Evolutionary conservation across 2,888 invertebrate genomes (phyloP), one percentile per base, ranked within the genome.

Genomic region (Leistus spinibarbis): DNA sequence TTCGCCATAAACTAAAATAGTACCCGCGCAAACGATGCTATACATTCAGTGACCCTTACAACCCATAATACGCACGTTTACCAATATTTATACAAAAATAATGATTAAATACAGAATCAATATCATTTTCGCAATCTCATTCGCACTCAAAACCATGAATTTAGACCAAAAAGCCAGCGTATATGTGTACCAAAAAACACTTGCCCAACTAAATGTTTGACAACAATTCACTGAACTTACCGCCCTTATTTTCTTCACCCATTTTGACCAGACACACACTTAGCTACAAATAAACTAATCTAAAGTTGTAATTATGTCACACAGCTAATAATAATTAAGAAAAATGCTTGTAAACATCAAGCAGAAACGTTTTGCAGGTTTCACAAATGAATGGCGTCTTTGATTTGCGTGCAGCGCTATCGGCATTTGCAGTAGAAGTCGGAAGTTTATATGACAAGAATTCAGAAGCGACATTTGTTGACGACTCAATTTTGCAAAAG

Each of bases 331-430:
- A 60, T 20, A 60, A 60, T 60, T 22, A 60, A 60, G 22, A 10
- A 60, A 20, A 20, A 60, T 60, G 19, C 19, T 60, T 60, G 40
- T 40, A 40, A 2, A 40, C 40, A 40, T 40, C 22, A 60, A 60
- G 16, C 17, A 60, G 17, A 60, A 10, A 60, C 19, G 60, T 22
- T 22, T 20, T 20, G 22, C n/a, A 57, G 19, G 22, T 60, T 60
- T 60, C 60, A 19, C 19, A 54, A 72, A 65, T 56, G 65, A 72
- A 72, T 72, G 72, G 72, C 72, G 72, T 72, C 72, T 66, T 72
- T 54, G 54, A 57, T 60, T 72, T 54, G 64, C 71, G 54, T 54
- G 64, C 71, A 64, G 63, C 71, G 71, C 62, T 54, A 53, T 54
- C 54, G 27, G 60, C 60, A 40, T 40, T 40, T 40, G 40, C 5